Conservation (phyloP, 1,140 invertebrate genomes). For the Ectropis grisescens region DNA sequence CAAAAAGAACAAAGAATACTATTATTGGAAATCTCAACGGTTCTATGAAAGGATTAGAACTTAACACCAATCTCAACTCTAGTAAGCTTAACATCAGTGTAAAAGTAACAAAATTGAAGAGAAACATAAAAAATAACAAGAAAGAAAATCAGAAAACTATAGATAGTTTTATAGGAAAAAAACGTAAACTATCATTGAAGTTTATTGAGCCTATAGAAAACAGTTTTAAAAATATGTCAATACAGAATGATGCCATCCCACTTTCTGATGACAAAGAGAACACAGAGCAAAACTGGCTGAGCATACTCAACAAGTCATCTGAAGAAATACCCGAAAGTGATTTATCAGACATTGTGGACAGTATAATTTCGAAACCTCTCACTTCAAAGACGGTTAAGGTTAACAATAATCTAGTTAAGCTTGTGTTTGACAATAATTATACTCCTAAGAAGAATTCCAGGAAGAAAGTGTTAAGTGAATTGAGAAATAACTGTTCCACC, state of each 20-base stretch:
- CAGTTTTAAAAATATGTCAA: constrained; percentile 28
- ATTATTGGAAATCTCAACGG: constrained; percentile 21
- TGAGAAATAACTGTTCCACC: constrained; percentile 48
- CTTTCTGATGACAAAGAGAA: constrained; percentile 18
- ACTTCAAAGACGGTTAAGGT: constrained; percentile 34
- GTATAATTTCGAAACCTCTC: constrained; percentile 61
- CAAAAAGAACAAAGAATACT: constrained; percentile 40
- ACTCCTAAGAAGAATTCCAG: constrained; percentile 18
- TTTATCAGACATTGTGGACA: constrained; percentile 73
- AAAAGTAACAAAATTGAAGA: constrained; percentile 40
- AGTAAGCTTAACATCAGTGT: constrained; percentile 40
- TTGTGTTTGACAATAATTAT: constrained; percentile 46
- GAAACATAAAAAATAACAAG: constrained; percentile 30
- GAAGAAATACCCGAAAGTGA: constrained; percentile 65
- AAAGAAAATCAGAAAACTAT: constrained; percentile 34
- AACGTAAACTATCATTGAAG: constrained; percentile 28
- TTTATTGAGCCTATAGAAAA: constrained; percentile 19
- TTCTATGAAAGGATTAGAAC: constrained; percentile 34
- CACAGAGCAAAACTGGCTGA: constrained; percentile 11
- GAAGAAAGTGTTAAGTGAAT: constrained; percentile 22
- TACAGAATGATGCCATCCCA: constrained; percentile 10
- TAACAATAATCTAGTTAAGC: constrained; percentile 40
- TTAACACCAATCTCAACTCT: constrained; percentile 26
- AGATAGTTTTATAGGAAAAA: constrained; percentile 42
- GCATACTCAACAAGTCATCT: constrained; percentile 55